Evolutionary conservation across 2,797 vertebrate genomes (phyloP).

Genomic region (Anguilla megastoma): DNA sequence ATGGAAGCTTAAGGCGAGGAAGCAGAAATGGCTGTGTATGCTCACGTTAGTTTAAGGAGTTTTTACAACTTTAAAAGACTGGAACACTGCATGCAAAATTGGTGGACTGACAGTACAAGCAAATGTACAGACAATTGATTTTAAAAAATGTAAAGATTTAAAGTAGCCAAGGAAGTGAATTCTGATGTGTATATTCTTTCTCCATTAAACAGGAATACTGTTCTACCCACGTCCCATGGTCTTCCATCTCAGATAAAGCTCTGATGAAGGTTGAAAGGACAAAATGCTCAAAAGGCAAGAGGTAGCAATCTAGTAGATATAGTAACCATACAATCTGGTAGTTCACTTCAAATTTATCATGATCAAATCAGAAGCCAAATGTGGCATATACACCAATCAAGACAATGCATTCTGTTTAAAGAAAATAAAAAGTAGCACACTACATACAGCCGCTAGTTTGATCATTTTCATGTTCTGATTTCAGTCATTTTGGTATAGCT

Average conservation of each 20-base stretch:
- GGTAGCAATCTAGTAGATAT: neutral
- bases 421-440: neutral
- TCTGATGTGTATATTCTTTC: no score
- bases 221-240: neutral
- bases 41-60: no score
- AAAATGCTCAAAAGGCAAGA: neutral
- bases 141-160: no score
- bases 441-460: neutral
- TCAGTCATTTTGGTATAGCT: neutral
- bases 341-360: neutral
- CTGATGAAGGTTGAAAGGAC: neutral
- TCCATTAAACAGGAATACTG: neutral
- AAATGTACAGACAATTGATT: no score
- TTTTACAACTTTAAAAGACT: no score
- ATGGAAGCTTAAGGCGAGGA: no score
- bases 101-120: no score
- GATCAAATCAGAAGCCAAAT: neutral
- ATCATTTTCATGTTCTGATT: neutral
- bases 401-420: neutral
- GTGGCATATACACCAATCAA: neutral
- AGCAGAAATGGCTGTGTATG: no score
- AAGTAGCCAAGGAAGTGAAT: no score
- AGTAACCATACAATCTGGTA: neutral
- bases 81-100: no score
- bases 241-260: neutral